Conservation (phyloP, 2,888 invertebrate genomes). For the Pherbina coryleti region DNA sequence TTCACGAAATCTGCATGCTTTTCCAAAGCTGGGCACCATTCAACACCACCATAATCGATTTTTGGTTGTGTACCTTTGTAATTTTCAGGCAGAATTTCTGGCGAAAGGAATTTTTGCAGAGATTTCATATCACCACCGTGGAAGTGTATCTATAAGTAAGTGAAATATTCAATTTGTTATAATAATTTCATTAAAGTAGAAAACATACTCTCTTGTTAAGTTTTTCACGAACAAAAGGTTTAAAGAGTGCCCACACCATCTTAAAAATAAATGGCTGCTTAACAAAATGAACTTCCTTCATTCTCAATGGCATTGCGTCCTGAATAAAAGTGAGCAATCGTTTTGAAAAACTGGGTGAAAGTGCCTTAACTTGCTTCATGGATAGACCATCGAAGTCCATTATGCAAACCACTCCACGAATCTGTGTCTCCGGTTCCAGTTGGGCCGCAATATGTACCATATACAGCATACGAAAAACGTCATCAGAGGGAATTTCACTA, state of each 20-base stretch:
- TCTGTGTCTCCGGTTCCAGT: conserved; percentile 82
- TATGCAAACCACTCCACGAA: conserved; percentile 83
- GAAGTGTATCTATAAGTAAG: conserved; percentile 79
- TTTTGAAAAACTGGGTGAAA: conserved; percentile 82
- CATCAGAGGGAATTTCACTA: conserved; percentile 79
- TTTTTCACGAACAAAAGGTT: conserved; percentile 85
- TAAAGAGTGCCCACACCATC: conserved; percentile 87
- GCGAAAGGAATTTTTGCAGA: conserved; percentile 79
- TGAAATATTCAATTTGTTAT: not conserved
- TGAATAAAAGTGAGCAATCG: conserved; percentile 85
- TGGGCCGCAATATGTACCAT: conserved; percentile 83
- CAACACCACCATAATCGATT: conserved; percentile 81
- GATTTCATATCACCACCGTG: conserved; percentile 85
- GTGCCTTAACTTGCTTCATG: conserved; percentile 79
- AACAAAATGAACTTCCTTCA: conserved; percentile 89
- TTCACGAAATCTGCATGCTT: conserved; percentile 76
- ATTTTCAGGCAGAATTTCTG: conserved; percentile 79
- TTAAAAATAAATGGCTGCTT: conserved; percentile 88
- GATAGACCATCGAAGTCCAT: conserved; percentile 86
- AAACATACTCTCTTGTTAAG: conserved; percentile 79
- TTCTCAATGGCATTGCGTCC: conserved; percentile 86
- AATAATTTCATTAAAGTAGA: not conserved
- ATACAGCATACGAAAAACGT: conserved; percentile 84
- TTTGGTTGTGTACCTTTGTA: conserved; percentile 82
- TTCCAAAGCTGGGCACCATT: conserved; percentile 82